phyloP scores from a whole-genome alignment of 2,113 vertebrate species.

The Caracal caracal region DNA sequence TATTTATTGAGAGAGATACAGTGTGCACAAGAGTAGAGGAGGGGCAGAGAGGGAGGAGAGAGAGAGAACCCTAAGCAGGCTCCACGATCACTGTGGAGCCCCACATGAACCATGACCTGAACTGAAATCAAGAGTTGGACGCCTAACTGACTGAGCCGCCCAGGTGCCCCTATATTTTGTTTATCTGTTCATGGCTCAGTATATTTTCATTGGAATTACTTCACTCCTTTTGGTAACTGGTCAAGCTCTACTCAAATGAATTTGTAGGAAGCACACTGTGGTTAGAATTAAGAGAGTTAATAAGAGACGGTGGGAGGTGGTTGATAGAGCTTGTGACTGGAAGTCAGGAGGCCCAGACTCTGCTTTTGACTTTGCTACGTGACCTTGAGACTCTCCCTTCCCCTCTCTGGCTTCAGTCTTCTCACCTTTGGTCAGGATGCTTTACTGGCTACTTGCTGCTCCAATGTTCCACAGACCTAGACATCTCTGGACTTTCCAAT shows the following conservation, averaged over 20 bases:
- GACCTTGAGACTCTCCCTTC: background rate
- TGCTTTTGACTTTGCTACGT: background rate
- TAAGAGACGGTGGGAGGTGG: background rate
- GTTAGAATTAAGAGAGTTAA: background rate
- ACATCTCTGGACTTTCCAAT: background rate
- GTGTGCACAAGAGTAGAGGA: too few species aligned
- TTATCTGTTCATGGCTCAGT: background rate
- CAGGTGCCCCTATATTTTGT: background rate
- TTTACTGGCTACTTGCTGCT: background rate
- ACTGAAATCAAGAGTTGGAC: too few species aligned
- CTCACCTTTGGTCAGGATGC: background rate
- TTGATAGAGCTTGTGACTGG: background rate
- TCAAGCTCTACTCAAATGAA: background rate
- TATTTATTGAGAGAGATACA: too few species aligned
- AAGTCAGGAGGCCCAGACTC: background rate
- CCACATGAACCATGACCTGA: too few species aligned
- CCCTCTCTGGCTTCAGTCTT: background rate
- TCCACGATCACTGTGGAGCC: too few species aligned
- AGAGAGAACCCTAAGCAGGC: too few species aligned
- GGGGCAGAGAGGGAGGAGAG: too few species aligned
- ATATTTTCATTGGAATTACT: background rate
- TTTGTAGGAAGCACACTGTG: background rate
- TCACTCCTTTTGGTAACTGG: background rate
- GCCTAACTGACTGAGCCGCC: too few species aligned
- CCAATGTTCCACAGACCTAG: background rate